Evolutionary conservation across 1,140 invertebrate genomes (phyloP), one percentile per base, ranked within the genome.

Genomic region (Theocolax elegans): DNA sequence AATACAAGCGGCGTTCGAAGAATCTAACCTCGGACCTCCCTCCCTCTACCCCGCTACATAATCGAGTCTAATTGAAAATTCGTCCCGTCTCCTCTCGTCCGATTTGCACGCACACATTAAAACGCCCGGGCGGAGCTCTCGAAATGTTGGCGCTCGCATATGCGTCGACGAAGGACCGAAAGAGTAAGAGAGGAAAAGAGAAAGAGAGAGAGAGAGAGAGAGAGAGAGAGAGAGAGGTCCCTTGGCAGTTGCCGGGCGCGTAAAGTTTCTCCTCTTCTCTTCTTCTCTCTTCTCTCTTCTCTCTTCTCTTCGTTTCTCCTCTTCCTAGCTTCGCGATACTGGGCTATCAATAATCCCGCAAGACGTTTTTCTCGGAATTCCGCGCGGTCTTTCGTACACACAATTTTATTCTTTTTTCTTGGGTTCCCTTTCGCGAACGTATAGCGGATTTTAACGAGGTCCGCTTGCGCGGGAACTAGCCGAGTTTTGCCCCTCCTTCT

Each of bases 301-400:
- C 17, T 17, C 51, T 46, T 35, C 15, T 27, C 25, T 46, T 46
- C 13, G 44, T 29, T 44, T 27, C 13, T 48, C 63, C 35, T 27
- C 54, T 46, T 60, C 48, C 46, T 62, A 66, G 51, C 49, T n/a
- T 25, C 49, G 68, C 68, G 68, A 71, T 71, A 64, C 60, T 64
- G 60, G 68, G 68, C 68, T 64, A 71, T 71, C 68, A 71, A 71
- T 71, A 71, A 71, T 71, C 68, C 68, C 68, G 60, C 68, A 71
- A 71, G 68, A 71, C 68, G 62, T 71, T 71, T 65, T 71, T 71
- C 68, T 71, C 68, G 53, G 68, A 71, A 71, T 71, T 65, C 60
- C 62, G 68, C 38, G 23, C 60, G 51, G 48, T 64, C 60, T 64
- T 70, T 70, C 68, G 68, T 56, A 53, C n/a, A n/a, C n/a, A n/a